Base-by-base conservation (phyloP, 2,797 vertebrate genomes). In the Mycteria americana region DNA sequence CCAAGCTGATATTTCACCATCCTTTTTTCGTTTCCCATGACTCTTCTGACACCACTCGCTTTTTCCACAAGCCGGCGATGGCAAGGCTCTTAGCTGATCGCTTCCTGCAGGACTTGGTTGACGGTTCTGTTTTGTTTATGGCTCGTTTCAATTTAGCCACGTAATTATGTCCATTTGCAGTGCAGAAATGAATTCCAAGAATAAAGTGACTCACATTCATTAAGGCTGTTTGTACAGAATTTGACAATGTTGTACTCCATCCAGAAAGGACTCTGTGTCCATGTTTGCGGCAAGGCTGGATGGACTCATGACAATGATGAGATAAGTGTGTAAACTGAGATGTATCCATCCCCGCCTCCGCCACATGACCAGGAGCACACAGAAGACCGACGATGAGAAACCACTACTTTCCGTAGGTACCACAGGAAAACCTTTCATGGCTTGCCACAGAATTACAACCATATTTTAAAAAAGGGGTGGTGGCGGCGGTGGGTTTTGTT, bases 161-260 rank as follows among this genome's bases (percentile, higher is more conserved):
- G 50, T 63, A 73, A 95, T 91, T 48, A 48, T 10, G 88, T 84
- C 94, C 83, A 67, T 70, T 96, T 92, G 82, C 93, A 79, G 74
- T 0, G 0, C 39, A 94, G 69, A 68, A 88, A 91, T 3, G 0
- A 83, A 83, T 94, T 95, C 93, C 91, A 92, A 85, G 93, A 92
- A 85, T 18, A 11, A 88, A 93, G 75, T 95, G 91, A 94, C 91
- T 96, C 89, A 89, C 72, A 3, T 89, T 94, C 65, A 78, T 83
- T 83, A 89, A 57, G 35, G 62, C 60, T 93, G 84, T 88, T 93
- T 76, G 76, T 64, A 88, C 78, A 50, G 89, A 51, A 74, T 85
- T 56, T 43, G 57, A 81, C 46, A n/a, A 35, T 1, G 7, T 7
- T 69, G 31, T 84, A 28, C 73, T 84, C 81, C 63, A 65, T 82